Percentiles rank a stretch among this genome's conserved stretches.
These are phyloP conservation scores for western clawed frog (Xenopus tropicalis) DNA, from an alignment of 2,113 vertebrate species.

Conservation along the genomic window UCB_Xtro_10.0 CM004444.2:12885501-12886000, in stretches of 20 bases:
- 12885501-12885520: slow-evolving; percentile 35
- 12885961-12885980: too few species aligned
- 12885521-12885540: neutral
- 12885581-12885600: slow-evolving; percentile 16
- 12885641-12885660: slow-evolving; percentile 13
- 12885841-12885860: too few species aligned
- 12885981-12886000: too few species aligned
- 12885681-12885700: slow-evolving; percentile 37
- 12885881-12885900: too few species aligned
- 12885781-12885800: slow-evolving; percentile 9
- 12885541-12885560: neutral
- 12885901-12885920: too few species aligned
- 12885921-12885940: too few species aligned
- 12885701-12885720: slow-evolving; percentile 19
- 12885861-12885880: too few species aligned
- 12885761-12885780: slow-evolving; percentile 14
- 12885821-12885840: too few species aligned
- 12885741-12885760: slow-evolving; percentile 10
- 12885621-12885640: slow-evolving; percentile 25
- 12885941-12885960: too few species aligned
- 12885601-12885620: neutral
- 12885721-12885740: slow-evolving; percentile 23
- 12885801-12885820: too few species aligned
- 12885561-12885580: neutral
- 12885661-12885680: slow-evolving; percentile 33